These are phyloP conservation scores for Platycnemis pennipes DNA, from an alignment of 2,888 invertebrate species.

Conservation along the genomic window DNA sequence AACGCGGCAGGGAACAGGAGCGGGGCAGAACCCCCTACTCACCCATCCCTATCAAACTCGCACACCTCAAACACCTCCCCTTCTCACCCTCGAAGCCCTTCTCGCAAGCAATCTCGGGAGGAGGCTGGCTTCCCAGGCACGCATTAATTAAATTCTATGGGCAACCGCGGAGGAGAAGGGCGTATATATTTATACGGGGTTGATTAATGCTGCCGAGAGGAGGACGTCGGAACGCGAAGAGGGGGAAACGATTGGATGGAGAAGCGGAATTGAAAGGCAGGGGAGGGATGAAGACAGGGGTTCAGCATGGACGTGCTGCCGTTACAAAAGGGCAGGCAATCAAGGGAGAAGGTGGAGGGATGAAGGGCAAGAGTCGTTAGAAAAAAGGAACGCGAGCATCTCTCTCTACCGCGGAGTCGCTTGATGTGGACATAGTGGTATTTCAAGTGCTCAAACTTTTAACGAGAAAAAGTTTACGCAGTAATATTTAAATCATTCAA, in stretches of 20 bases:
- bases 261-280: background rate
- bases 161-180: conserved; percentile 31
- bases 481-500: no score
- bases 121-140: background rate
- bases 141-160: conserved; percentile 63
- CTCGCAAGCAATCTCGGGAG: conserved; percentile 39
- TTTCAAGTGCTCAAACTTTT: no score
- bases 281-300: background rate
- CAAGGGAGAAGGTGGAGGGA: background rate
- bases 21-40: background rate
- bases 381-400: background rate
- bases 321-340: background rate
- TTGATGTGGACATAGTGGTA: no score
- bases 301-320: background rate
- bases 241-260: background rate
- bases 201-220: conserved; percentile 45
- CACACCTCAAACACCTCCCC: background rate
- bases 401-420: no score
- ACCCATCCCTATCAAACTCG: background rate
- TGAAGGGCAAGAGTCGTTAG: background rate
- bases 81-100: background rate
- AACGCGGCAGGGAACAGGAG: background rate
- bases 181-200: conserved; percentile 20
- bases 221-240: conserved; percentile 26
- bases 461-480: no score